A percentile compares a stretch with the other conserved stretches of the same genome.
phyloP scores from a whole-genome alignment of 2,113 vertebrate genomes.

The Pelmatolapia mariae region DNA sequence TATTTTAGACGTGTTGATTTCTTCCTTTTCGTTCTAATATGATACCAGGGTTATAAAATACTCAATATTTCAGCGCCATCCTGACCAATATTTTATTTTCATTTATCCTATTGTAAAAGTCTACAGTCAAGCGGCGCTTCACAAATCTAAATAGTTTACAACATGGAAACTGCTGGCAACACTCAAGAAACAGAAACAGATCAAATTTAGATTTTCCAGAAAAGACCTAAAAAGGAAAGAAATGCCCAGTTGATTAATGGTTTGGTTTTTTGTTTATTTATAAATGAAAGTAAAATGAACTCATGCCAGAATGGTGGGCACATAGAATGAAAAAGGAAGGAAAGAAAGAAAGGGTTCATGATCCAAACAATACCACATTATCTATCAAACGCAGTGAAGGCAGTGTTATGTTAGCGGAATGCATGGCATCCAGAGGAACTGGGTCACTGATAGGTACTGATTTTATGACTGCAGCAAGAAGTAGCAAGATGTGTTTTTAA shows the following conservation, averaged over 20 bases:
- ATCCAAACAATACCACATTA: background rate
- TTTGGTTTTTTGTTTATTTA: background rate
- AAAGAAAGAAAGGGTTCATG: background rate
- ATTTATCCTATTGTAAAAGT: background rate
- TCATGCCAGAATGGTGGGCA: background rate
- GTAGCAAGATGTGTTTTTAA: rapidly evolving
- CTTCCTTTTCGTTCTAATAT: background rate
- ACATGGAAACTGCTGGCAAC: background rate
- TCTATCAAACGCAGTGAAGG: background rate
- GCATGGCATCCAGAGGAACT: background rate
- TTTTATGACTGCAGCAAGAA: background rate
- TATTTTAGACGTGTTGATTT: background rate
- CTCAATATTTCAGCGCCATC: background rate
- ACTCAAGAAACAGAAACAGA: background rate
- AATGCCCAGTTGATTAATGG: background rate
- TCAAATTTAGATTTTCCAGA: background rate
- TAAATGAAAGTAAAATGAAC: background rate
- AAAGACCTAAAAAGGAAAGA: background rate
- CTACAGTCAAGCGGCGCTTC: rapidly evolving
- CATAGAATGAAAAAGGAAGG: background rate
- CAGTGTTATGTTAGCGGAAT: background rate
- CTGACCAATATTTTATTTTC: background rate
- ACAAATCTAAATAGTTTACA: background rate
- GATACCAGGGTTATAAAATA: background rate
- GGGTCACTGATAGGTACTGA: background rate